Evolutionary conservation across 2,888 invertebrate species (phyloP).

Genomic region (Cyaniris semiargus): DNA sequence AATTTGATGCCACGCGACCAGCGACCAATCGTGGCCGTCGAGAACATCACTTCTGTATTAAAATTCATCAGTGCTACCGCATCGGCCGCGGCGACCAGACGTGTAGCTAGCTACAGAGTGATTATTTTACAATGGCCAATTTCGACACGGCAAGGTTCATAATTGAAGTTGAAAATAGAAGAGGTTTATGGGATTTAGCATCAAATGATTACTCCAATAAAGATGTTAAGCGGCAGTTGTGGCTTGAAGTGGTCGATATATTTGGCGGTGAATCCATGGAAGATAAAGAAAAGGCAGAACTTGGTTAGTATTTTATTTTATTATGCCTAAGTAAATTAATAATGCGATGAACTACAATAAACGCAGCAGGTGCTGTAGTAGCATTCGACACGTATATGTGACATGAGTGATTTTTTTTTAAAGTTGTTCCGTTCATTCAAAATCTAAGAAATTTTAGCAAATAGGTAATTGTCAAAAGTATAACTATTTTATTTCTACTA

Average conservation of each 20-base stretch:
- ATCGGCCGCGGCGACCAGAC: constrained; percentile 13
- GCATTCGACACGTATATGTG: constrained; percentile 13
- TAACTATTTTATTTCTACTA: constrained; percentile 32
- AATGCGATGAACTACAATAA: constrained; percentile 30
- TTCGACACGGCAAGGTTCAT: constrained; percentile 16
- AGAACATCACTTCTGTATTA: constrained; percentile 20
- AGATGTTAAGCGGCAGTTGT: constrained; percentile 15
- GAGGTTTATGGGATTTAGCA: constrained; percentile 20
- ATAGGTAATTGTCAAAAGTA: constrained; percentile 37
- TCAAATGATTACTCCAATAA: constrained; percentile 20
- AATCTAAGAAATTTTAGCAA: constrained; percentile 36
- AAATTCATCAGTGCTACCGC: constrained; percentile 18
- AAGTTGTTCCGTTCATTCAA: constrained; percentile 36
- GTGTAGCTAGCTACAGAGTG: constrained; percentile 18
- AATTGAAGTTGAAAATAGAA: constrained; percentile 18
- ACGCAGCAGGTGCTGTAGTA: constrained; percentile 20
- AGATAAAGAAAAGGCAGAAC: constrained; percentile 38
- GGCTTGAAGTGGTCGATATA: constrained; percentile 18
- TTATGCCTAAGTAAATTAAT: constrained; percentile 37
- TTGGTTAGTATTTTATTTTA: constrained; percentile 40
- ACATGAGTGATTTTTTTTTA: constrained; percentile 33
- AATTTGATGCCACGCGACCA: constrained; percentile 35
- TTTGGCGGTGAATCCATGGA: constrained; percentile 27
- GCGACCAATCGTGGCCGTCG: constrained; percentile 8
- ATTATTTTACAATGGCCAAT: constrained; percentile 10